Evolutionary conservation across 2,113 vertebrate genomes (phyloP).

Genomic region (Saguinus midas): DNA sequence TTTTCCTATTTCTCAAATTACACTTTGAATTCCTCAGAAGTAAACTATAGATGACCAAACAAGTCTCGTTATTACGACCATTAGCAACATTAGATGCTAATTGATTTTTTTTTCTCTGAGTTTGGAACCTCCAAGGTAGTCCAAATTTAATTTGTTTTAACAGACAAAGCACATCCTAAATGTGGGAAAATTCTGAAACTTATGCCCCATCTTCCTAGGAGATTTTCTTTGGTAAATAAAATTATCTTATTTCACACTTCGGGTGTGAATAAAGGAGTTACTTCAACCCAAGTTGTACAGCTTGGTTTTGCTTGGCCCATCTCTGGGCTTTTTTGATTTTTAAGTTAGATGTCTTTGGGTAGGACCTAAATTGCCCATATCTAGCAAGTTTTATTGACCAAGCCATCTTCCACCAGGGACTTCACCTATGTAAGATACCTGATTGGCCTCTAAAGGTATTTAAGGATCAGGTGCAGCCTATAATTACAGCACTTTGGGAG

Average conservation of each 20-base stretch:
- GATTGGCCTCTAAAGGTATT: not conserved
- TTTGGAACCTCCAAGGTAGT: not conserved
- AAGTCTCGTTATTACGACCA: not conserved
- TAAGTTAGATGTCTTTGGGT: not conserved
- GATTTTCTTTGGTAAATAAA: not conserved
- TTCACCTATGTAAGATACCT: not conserved
- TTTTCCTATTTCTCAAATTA: not conserved
- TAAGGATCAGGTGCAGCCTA: not conserved
- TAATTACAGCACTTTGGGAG: too few species aligned
- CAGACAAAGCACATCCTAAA: not conserved
- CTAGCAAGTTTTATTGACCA: not conserved
- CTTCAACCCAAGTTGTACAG: not conserved
- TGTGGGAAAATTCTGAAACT: not conserved
- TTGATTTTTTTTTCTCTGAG: not conserved
- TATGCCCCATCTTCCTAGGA: not conserved
- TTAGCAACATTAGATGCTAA: not conserved
- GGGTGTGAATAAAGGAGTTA: not conserved
- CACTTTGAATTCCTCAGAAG: not conserved
- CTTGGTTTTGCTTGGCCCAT: not conserved
- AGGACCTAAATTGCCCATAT: not conserved
- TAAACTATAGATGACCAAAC: not conserved
- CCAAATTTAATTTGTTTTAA: not conserved
- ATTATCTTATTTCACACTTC: not conserved
- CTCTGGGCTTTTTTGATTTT: not conserved
- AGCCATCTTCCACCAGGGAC: not conserved